These are phyloP conservation scores for Porites cylindrica DNA, from an alignment of 92 coral and sea anemone genomes.

Conservation along the genomic window DNA sequence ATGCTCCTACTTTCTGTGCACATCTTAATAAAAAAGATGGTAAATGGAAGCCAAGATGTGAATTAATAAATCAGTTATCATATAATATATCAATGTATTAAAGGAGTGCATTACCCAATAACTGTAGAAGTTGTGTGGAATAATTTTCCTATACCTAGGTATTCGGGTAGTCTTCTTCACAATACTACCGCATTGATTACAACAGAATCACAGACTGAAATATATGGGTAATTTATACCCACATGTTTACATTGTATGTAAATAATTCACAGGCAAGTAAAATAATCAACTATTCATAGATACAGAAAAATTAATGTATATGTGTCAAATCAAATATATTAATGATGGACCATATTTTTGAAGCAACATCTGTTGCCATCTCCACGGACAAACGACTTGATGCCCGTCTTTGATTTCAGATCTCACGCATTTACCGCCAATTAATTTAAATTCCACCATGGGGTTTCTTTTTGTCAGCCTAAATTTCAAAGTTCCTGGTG, in stretches of 20 bases:
- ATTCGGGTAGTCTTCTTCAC: too few species aligned
- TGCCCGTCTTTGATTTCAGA: constrained; percentile 49
- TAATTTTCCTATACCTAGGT: too few species aligned
- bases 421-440: constrained; percentile 61
- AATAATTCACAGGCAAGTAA: neutral
- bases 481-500: constrained; percentile 55
- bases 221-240: neutral
- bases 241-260: neutral
- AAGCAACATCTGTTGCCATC: constrained; percentile 59
- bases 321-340: constrained; percentile 8
- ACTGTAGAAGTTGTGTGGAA: too few species aligned
- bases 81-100: too few species aligned
- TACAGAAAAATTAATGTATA: neutral
- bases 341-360: constrained; percentile 34
- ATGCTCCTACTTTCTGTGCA: too few species aligned
- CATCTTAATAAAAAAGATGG: too few species aligned
- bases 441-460: constrained; percentile 55
- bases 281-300: neutral
- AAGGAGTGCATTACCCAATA: too few species aligned
- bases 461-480: constrained; percentile 49
- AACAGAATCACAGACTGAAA: constrained; percentile 1
- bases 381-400: constrained; percentile 63
- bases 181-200: too few species aligned
- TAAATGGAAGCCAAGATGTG: too few species aligned
- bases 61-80: too few species aligned